Evolutionary conservation across 2,888 invertebrate genomes (phyloP).

Genomic region (Balanococcus diminutus): DNA sequence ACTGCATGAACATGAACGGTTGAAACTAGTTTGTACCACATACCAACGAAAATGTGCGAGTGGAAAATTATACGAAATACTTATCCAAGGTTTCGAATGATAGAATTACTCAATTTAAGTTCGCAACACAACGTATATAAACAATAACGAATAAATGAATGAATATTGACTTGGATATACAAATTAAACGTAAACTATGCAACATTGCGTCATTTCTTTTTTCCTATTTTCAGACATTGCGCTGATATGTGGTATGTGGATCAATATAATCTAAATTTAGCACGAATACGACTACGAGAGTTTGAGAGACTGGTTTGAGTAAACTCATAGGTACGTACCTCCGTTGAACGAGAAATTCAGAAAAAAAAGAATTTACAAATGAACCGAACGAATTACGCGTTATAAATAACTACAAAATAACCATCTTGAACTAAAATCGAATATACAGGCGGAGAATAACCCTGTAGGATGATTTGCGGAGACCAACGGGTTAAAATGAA

Average conservation of each 20-base stretch:
- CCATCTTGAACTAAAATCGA: slow-evolving; percentile 31
- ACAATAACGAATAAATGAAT: neutral
- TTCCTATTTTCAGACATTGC: neutral
- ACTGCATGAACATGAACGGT: neutral
- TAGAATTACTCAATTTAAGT: neutral
- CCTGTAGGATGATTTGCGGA: slow-evolving; percentile 35
- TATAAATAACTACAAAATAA: slow-evolving; percentile 2
- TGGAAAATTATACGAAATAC: neutral
- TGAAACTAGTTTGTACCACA: slow-evolving; percentile 29
- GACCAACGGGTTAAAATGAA: slow-evolving; percentile 52
- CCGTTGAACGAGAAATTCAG: neutral
- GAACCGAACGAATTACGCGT: slow-evolving; percentile 26
- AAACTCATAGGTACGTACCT: neutral
- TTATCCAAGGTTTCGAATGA: neutral
- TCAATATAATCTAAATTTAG: slow-evolving; percentile 2
- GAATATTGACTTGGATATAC: neutral
- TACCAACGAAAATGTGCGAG: neutral
- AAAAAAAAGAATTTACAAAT: neutral
- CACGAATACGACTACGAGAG: neutral
- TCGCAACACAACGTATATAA: neutral
- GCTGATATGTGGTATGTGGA: neutral
- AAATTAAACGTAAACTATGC: neutral
- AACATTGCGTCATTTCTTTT: slow-evolving; percentile 4
- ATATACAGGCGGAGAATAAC: neutral
- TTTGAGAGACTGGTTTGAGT: slow-evolving; percentile 5